A percentile compares a stretch with the other conserved stretches of the same genome.
Evolutionary conservation across 1,140 invertebrate species (phyloP).

Genomic region (Aphelinus certus): DNA sequence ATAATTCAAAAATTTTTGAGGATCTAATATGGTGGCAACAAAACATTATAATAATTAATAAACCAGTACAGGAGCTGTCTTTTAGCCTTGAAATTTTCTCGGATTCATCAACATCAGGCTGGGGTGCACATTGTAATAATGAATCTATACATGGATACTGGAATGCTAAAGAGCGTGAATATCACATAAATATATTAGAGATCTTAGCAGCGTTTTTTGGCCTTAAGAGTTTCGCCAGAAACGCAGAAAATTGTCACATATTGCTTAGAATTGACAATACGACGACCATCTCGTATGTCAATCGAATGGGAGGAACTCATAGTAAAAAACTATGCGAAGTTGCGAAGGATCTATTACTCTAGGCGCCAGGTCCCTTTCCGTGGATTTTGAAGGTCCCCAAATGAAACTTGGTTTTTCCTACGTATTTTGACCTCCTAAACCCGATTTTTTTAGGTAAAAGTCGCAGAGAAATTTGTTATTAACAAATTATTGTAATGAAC

Average conservation of each 20-base stretch:
- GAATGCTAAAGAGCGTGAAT: not conserved
- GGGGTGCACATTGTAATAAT: not conserved
- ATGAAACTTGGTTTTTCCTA: too few relatives aligned
- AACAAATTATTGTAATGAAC: too few relatives aligned
- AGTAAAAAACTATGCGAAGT: too few relatives aligned
- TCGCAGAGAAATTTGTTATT: too few relatives aligned
- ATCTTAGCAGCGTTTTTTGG: not conserved
- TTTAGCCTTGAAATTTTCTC: not conserved
- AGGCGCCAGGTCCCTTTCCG: too few relatives aligned
- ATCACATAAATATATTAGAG: constrained; percentile 9
- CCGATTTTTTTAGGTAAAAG: too few relatives aligned
- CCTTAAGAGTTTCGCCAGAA: not conserved
- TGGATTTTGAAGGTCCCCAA: too few relatives aligned
- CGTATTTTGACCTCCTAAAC: too few relatives aligned
- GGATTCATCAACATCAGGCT: not conserved
- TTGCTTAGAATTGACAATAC: constrained; percentile 5
- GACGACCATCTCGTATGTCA: not conserved
- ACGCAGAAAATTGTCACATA: not conserved
- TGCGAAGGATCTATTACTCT: too few relatives aligned
- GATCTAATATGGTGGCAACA: not conserved
- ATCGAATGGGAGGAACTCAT: not conserved
- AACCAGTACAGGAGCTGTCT: not conserved
- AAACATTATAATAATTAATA: not conserved
- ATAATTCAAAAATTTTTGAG: not conserved
- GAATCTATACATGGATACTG: not conserved